phyloP scores from a whole-genome alignment of 2,888 invertebrate species.

The Heliconius aoede region DNA sequence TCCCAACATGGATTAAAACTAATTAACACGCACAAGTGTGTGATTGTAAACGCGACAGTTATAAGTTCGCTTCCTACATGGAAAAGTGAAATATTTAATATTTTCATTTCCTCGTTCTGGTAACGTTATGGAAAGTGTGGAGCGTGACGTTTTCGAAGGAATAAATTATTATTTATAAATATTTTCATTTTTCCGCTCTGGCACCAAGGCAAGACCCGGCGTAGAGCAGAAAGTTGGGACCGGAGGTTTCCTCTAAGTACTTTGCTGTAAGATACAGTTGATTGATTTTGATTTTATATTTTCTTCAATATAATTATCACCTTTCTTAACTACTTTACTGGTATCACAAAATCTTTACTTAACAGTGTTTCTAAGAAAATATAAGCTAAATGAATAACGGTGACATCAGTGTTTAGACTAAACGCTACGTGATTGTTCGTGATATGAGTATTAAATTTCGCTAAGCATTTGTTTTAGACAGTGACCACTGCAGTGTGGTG shows the following conservation, averaged over 20 bases:
- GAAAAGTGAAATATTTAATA: not conserved
- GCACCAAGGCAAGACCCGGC: not conserved
- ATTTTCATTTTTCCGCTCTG: no score
- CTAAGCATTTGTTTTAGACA: conserved; percentile 11
- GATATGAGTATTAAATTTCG: conserved; percentile 32
- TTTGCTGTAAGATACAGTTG: no score
- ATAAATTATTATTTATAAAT: no score
- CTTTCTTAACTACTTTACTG: no score
- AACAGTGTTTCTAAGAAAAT: not conserved
- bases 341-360: not conserved
- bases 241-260: no score
- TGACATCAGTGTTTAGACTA: conserved; percentile 23
- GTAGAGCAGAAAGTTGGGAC: no score
- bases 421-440: conserved; percentile 27
- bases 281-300: no score
- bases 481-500: conserved; percentile 5
- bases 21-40: no score
- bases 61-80: not conserved
- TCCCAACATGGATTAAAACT: no score
- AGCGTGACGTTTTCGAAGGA: no score
- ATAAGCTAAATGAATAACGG: not conserved
- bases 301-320: no score
- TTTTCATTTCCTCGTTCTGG: not conserved
- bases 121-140: no score
- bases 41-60: not conserved